Percentiles rank a stretch among this genome's conserved stretches.
Conservation (phyloP, 2,113 vertebrate genomes). For the Ceuthmochares aereus region DNA sequence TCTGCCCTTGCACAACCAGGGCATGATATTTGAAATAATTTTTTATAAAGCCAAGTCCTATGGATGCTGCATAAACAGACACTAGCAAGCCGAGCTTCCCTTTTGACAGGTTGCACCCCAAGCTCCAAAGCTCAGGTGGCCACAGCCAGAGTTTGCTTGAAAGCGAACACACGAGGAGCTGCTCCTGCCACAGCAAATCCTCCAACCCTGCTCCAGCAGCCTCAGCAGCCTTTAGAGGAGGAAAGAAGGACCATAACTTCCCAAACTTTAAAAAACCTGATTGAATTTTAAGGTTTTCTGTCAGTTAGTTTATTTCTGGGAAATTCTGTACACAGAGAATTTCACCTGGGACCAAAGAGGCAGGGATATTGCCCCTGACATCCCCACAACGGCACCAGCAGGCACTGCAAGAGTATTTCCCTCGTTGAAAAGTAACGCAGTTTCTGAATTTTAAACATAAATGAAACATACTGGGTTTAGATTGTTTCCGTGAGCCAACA, state of each 20-base stretch:
- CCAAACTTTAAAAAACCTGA: neutral
- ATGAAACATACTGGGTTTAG: constrained; percentile 71
- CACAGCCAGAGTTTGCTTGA: neutral
- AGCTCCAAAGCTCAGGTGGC: neutral
- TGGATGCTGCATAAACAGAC: neutral
- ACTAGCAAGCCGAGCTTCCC: neutral
- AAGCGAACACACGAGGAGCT: neutral
- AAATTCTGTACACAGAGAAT: neutral
- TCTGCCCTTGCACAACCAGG: constrained; percentile 22
- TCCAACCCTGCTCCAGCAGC: neutral
- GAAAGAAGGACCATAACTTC: neutral
- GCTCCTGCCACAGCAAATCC: neutral
- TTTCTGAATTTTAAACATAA: constrained; percentile 75
- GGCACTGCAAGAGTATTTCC: constrained; percentile 39
- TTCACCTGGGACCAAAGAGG: neutral
- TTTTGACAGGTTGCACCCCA: neutral
- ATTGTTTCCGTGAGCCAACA: constrained; percentile 71
- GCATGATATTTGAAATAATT: neutral
- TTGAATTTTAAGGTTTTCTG: neutral
- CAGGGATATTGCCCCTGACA: constrained; percentile 36
- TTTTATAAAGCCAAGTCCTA: neutral
- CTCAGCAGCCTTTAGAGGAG: neutral
- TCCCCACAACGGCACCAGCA: constrained; percentile 42
- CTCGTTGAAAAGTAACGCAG: constrained; percentile 78
- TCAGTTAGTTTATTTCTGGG: neutral